Evolutionary conservation across 2,797 vertebrate species (phyloP), one percentile per base, ranked within the genome.

Genomic region (Acomys russatus): DNA sequence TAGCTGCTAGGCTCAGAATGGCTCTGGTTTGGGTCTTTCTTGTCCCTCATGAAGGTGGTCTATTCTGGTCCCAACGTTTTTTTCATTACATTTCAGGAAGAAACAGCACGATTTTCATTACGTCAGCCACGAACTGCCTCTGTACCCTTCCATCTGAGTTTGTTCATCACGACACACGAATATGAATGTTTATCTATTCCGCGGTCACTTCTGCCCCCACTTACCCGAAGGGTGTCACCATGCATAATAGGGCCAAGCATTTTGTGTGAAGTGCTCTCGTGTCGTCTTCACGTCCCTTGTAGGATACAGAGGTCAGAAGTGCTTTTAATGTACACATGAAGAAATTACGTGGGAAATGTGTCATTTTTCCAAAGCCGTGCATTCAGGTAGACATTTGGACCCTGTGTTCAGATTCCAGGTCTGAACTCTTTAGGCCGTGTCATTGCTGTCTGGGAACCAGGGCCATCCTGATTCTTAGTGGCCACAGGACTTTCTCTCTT

Each of bases 221-320:
- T 77, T 33, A 30, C 8, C 54, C 6, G 0, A 74, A 61, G 3
- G 63, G 64, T 25, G 2, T 63, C n/a, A 1, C 9, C 1, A 0
- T 0, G 5, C 17, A 1, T 0, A 2, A 1, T 11, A 12, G 2
- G 18, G 23, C n/a, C n/a, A 64, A 6, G 49, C 22, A 8, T 23
- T 59, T 79, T 2, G 3, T 3, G 2, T 3, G n/a, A 9, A n/a
- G 68, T 23, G 25, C 0, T 20, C 23, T 64, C 20, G 6, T 10
- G 80, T 2, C 73, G 54, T n/a, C 54, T 35, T 92, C 49, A 33
- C 8, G 68, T 15, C 3, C 28, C 1, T 68, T 25, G 44, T 12
- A 12, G 18, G 59, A 38, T 25, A 17, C 6, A 54, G 30, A 73
- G 1, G 6, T 33, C 11, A 1, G 70, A 49, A 38, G 56, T 3